These are phyloP conservation scores for Myiopsitta monachus DNA, from an alignment of 2,113 vertebrate species.

Conservation along the genomic window DNA sequence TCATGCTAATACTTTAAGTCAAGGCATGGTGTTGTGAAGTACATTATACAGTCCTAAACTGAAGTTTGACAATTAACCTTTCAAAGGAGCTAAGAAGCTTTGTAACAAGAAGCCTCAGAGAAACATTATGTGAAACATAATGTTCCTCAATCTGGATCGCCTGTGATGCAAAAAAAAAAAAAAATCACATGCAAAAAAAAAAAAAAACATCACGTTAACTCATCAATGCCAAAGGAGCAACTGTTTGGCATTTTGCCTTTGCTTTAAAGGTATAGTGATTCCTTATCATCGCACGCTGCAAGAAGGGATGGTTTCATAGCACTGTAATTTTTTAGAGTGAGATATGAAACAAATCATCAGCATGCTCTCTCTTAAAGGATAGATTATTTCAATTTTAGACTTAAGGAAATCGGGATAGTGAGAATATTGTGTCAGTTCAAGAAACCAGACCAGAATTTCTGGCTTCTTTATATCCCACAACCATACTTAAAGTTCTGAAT, in stretches of 20 bases:
- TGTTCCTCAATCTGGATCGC: background rate
- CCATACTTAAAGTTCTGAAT: background rate
- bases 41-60: background rate
- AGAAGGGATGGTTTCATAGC: background rate
- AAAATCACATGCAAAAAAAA: background rate
- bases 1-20: constrained; percentile 3
- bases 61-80: constrained; percentile 49
- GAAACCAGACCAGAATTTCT: background rate
- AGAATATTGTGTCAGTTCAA: background rate
- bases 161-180: background rate
- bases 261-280: constrained; percentile 1
- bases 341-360: background rate
- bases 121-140: background rate
- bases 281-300: background rate
- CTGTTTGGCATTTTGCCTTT: background rate
- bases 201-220: background rate
- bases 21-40: background rate
- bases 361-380: background rate
- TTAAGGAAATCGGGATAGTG: background rate
- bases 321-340: background rate
- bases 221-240: background rate
- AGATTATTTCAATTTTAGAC: constrained; percentile 11
- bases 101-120: background rate
- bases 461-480: background rate
- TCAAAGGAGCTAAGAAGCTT: background rate